These are phyloP conservation scores for Empis stercorea DNA, from an alignment of 2,888 invertebrate genomes.

Conservation along the genomic window DNA sequence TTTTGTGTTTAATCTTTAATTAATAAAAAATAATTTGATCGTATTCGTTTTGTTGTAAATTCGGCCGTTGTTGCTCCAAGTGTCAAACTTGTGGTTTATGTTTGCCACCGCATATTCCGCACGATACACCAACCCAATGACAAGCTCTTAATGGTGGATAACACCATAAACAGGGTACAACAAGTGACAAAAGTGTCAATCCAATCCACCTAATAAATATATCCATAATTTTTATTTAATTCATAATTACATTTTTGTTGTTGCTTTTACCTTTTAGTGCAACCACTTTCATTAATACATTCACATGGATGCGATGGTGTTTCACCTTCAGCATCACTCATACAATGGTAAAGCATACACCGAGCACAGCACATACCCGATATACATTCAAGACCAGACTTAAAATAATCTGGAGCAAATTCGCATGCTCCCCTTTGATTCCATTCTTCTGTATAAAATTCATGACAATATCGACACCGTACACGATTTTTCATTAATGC, in stretches of 20 bases:
- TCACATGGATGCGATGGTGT: constrained; percentile 75
- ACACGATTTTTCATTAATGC: constrained; percentile 33
- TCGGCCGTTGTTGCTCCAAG: constrained; percentile 22
- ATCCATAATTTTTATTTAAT: too few species aligned
- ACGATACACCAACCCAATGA: constrained; percentile 68
- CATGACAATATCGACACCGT: constrained; percentile 57
- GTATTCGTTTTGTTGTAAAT: constrained; percentile 1
- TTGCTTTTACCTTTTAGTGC: constrained; percentile 50
- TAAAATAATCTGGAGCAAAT: constrained; percentile 74
- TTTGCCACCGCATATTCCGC: constrained; percentile 71
- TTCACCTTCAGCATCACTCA: constrained; percentile 82
- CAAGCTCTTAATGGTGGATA: constrained; percentile 77
- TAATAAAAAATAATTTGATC: background rate
- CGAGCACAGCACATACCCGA: constrained; percentile 78
- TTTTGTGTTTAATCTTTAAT: background rate
- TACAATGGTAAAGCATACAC: constrained; percentile 87
- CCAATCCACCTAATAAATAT: constrained; percentile 57
- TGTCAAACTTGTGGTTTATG: constrained; percentile 48
- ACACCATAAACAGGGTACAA: constrained; percentile 90
- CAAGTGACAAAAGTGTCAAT: constrained; percentile 66
- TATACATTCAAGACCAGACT: constrained; percentile 64
- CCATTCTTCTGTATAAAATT: constrained; percentile 67
- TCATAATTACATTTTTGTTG: background rate
- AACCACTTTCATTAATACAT: constrained; percentile 57
- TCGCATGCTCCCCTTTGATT: constrained; percentile 79